These are phyloP conservation scores for Sthenelais limicola DNA, from an alignment of 2,888 invertebrate species.

Conservation along the genomic window DNA sequence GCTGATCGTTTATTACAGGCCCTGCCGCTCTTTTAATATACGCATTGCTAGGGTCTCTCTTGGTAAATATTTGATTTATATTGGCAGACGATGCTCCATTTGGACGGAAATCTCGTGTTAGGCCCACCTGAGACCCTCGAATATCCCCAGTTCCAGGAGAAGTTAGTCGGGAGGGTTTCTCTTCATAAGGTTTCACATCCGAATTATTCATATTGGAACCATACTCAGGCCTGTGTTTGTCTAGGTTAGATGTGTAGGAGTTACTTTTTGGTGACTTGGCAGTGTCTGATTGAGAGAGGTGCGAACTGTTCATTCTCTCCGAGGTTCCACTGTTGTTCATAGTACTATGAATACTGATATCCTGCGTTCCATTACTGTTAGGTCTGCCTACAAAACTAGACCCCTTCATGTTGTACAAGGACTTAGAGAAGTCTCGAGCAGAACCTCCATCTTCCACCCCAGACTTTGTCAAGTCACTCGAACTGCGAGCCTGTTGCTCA, in stretches of 20 bases:
- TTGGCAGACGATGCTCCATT: slow-evolving; percentile 11
- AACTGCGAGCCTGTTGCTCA: too few species aligned
- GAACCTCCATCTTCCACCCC: too few species aligned
- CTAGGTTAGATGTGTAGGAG: too few species aligned
- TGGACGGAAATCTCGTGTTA: slow-evolving; percentile 7
- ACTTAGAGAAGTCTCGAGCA: background rate
- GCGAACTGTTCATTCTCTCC: background rate
- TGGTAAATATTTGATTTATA: slow-evolving; percentile 23
- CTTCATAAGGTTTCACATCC: too few species aligned
- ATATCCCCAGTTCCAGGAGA: background rate
- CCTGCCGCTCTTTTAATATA: too few species aligned
- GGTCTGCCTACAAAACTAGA: background rate
- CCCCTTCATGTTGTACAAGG: background rate
- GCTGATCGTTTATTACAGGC: too few species aligned
- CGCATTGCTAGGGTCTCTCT: too few species aligned
- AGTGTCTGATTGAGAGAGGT: background rate
- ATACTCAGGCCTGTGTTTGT: too few species aligned
- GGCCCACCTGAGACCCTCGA: slow-evolving; percentile 5
- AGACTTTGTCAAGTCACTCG: too few species aligned
- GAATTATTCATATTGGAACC: too few species aligned
- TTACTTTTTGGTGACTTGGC: background rate
- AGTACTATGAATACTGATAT: background rate
- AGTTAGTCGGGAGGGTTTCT: too few species aligned
- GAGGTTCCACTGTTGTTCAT: background rate
- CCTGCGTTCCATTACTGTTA: background rate